These are phyloP conservation scores for Sarcophaga variegata DNA, from an alignment of 2,888 invertebrate genomes.

Conservation along the genomic window DNA sequence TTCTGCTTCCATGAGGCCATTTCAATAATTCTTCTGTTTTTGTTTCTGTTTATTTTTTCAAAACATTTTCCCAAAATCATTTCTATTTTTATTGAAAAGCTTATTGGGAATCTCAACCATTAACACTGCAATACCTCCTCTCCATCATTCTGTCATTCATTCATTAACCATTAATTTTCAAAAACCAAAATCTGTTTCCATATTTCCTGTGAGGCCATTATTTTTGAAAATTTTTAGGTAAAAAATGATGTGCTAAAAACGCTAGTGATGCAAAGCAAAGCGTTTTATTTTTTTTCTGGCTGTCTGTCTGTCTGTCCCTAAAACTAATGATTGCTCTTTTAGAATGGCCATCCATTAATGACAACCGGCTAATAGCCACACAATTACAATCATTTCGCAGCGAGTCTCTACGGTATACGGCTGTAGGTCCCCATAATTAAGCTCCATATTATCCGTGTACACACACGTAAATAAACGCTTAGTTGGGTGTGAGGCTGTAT, in stretches of 20 bases:
- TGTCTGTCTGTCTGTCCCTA: neutral
- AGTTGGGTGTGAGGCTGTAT: conserved; percentile 4
- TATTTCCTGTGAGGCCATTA: no score
- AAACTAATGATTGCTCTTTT: neutral
- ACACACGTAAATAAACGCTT: neutral
- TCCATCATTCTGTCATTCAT: no score
- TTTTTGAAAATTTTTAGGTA: no score
- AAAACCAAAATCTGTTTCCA: no score
- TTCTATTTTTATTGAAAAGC: no score
- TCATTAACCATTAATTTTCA: no score
- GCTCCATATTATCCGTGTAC: neutral
- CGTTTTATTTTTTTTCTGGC: neutral
- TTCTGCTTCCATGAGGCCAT: neutral
- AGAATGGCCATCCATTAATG: conserved; percentile 50
- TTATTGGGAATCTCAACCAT: no score
- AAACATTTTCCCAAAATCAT: no score
- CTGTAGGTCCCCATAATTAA: no score
- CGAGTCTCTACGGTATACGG: conserved; percentile 37
- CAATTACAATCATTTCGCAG: conserved; percentile 64
- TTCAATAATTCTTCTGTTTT: neutral
- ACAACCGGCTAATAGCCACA: conserved; percentile 65
- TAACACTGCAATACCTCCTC: no score
- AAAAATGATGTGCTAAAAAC: no score
- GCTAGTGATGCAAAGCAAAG: neutral
- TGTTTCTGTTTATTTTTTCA: no score